phyloP scores from a whole-genome alignment of 2,888 invertebrate species.

The Agrotis exclamationis region DNA sequence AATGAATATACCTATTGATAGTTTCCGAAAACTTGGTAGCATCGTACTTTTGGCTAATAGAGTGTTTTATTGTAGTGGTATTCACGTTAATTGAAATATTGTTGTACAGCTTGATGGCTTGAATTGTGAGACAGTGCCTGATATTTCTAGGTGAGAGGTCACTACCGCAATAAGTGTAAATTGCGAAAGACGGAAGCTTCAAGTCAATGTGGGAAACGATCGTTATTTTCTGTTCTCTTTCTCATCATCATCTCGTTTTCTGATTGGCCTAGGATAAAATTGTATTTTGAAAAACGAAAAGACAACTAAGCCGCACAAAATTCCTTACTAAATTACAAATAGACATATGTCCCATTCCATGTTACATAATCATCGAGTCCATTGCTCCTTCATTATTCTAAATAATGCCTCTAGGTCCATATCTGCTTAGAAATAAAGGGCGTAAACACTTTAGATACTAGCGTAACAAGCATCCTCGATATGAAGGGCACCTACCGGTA shows the following conservation, averaged over 20 bases:
- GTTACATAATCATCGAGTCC: not conserved
- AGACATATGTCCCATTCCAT: not conserved
- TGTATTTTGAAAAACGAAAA: too few species aligned
- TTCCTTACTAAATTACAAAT: not conserved
- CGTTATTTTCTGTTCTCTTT: not conserved
- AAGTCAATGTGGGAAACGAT: not conserved
- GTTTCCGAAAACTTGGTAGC: constrained; percentile 49
- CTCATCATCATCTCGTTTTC: not conserved
- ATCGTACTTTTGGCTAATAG: constrained; percentile 41
- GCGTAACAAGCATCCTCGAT: constrained; percentile 29
- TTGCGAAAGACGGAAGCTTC: constrained; percentile 13
- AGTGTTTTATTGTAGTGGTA: constrained; percentile 44
- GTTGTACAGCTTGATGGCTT: constrained; percentile 19
- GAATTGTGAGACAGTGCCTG: constrained; percentile 16
- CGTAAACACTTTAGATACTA: constrained; percentile 25
- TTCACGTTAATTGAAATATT: constrained; percentile 43
- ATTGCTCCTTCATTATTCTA: constrained; percentile 12
- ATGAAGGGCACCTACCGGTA: constrained; percentile 24
- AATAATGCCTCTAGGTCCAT: constrained; percentile 30
- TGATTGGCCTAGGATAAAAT: not conserved
- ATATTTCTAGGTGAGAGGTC: constrained; percentile 21
- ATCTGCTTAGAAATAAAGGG: constrained; percentile 31
- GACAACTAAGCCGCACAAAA: not conserved
- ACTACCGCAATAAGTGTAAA: constrained; percentile 12
- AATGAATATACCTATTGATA: constrained; percentile 50